Conservation (phyloP, 2,797 vertebrate species). For the Urosaurus nigricauda region DNA sequence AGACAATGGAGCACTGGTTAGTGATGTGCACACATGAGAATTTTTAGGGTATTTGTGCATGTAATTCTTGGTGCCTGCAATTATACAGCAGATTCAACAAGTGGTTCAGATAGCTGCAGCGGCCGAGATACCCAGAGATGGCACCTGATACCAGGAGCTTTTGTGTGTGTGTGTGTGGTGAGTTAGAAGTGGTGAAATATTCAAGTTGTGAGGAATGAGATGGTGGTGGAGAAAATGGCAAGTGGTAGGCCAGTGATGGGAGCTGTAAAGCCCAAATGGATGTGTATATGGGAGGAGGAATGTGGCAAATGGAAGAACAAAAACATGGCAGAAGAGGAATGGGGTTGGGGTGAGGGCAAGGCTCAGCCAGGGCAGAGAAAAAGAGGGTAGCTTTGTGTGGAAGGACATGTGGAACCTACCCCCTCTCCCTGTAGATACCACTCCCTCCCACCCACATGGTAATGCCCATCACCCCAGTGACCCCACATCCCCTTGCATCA, state of each 20-base stretch:
- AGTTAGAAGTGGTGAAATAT: background rate
- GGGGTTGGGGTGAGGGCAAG: background rate
- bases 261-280: background rate
- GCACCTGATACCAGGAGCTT: background rate
- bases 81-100: background rate
- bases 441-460: constrained; percentile 25
- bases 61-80: background rate
- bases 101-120: too few relatives aligned
- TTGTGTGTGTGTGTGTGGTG: too few relatives aligned
- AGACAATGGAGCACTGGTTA: background rate
- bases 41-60: background rate
- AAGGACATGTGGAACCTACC: background rate
- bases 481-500: background rate
- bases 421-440: constrained; percentile 26
- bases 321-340: background rate
- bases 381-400: background rate
- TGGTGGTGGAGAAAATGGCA: background rate
- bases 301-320: constrained; percentile 28
- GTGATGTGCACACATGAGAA: background rate
- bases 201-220: background rate
- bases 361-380: constrained; percentile 18
- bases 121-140: background rate
- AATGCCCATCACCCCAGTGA: constrained; percentile 21
- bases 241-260: background rate
- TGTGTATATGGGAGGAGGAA: too few relatives aligned